A percentile compares a stretch with the other conserved stretches of the same genome.
Evolutionary conservation across 2,113 vertebrate genomes (phyloP).

Genomic region (Anoplopoma fimbria): DNA sequence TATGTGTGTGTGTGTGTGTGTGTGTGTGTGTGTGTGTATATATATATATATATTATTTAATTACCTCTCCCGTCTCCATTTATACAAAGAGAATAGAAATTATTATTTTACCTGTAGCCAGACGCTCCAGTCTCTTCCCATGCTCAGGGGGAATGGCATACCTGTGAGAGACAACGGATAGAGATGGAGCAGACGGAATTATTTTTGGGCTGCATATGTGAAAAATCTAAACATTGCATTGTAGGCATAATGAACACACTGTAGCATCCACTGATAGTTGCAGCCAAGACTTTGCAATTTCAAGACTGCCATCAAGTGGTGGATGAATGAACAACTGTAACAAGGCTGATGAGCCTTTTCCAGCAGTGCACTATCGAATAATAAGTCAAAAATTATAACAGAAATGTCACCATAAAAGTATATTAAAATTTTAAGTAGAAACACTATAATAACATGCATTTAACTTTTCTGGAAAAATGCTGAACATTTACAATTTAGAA

Average conservation of each 20-base stretch:
- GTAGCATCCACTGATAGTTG: background rate
- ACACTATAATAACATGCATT: background rate
- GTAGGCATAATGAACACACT: background rate
- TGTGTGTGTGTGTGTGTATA: no score
- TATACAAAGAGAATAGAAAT: slow-evolving; percentile 29
- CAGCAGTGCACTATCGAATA: background rate
- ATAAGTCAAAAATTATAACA: background rate
- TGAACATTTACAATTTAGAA: background rate
- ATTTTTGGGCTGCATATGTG: slow-evolving; percentile 21
- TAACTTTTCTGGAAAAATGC: background rate
- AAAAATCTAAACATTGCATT: background rate
- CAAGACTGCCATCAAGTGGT: slow-evolving; percentile 79
- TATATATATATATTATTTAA: slow-evolving; percentile 47
- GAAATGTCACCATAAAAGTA: background rate
- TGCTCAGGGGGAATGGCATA: slow-evolving; percentile 96
- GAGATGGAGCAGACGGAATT: slow-evolving; percentile 21
- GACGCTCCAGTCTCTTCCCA: slow-evolving; percentile 94
- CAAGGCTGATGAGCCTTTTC: background rate
- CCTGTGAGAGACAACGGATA: slow-evolving; percentile 83
- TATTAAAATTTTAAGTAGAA: background rate
- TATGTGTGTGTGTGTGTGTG: no score
- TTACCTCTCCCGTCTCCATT: slow-evolving; percentile 14
- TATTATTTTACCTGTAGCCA: slow-evolving; percentile 89
- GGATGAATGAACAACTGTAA: slow-evolving; percentile 19
- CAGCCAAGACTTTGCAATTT: slow-evolving; percentile 17